phyloP scores from a whole-genome alignment of 2,888 invertebrate species.

The Drosophila hamatofila region DNA sequence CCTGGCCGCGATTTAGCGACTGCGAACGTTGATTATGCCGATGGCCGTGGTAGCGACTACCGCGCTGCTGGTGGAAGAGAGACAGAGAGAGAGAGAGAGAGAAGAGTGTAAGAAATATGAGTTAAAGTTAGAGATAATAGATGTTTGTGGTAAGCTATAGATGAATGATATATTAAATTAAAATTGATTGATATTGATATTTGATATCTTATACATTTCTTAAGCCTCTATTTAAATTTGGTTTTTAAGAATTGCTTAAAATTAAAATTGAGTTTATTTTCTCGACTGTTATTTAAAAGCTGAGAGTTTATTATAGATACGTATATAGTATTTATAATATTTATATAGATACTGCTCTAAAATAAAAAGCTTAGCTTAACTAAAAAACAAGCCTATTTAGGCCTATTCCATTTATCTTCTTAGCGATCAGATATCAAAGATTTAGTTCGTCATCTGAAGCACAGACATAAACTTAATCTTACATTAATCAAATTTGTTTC shows the following conservation, averaged over 20 bases:
- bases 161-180: not conserved
- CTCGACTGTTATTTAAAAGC: not conserved
- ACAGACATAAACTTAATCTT: not conserved
- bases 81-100: not conserved
- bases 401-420: not conserved
- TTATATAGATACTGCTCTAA: too few relatives aligned
- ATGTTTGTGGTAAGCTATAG: too few relatives aligned
- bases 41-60: conserved; percentile 87
- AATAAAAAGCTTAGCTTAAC: too few relatives aligned
- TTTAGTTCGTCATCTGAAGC: too few relatives aligned
- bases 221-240: not conserved
- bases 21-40: conserved; percentile 90
- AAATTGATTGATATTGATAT: not conserved
- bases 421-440: too few relatives aligned
- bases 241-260: not conserved
- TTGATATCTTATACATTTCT: not conserved
- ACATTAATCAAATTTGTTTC: not conserved
- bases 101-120: not conserved
- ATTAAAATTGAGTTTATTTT: not conserved
- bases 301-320: too few relatives aligned
- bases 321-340: too few relatives aligned
- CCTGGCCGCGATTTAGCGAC: conserved; percentile 91
- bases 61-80: conserved; percentile 85
- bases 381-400: too few relatives aligned
- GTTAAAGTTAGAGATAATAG: not conserved